These are phyloP conservation scores for Ranitomeya imitator DNA, from an alignment of 2,113 vertebrate genomes.

Conservation along the genomic window DNA sequence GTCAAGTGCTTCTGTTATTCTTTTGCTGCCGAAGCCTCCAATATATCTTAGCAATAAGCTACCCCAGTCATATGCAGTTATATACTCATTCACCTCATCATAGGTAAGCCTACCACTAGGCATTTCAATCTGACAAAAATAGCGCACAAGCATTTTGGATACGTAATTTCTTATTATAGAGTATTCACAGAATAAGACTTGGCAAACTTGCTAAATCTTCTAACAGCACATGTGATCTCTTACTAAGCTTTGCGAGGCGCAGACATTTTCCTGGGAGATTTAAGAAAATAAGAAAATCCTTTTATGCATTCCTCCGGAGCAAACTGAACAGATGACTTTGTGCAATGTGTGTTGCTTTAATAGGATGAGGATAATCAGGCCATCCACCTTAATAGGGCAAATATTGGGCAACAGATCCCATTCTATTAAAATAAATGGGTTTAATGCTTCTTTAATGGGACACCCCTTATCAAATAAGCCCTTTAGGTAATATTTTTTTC, in stretches of 20 bases:
- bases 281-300: constrained; percentile 1
- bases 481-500: constrained; percentile 54
- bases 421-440: constrained; percentile 59
- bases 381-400: constrained; percentile 56
- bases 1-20: no score
- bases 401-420: constrained; percentile 58
- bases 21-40: neutral
- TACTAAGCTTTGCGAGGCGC: neutral
- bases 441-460: constrained; percentile 55
- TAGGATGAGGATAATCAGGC: constrained; percentile 52
- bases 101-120: neutral
- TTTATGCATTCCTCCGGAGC: constrained; percentile 35
- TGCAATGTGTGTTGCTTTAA: constrained; percentile 48
- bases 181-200: neutral
- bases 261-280: constrained; percentile 16
- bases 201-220: neutral
- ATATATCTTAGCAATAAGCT: neutral
- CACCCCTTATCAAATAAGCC: constrained; percentile 58
- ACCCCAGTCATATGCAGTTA: neutral
- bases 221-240: neutral
- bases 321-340: constrained; percentile 56
- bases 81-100: neutral
- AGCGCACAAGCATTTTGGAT: neutral
- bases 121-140: neutral
- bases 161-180: constrained; percentile 11